Base-by-base conservation (phyloP, 2,797 vertebrate genomes). In the Rhinatrema bivittatum region DNA sequence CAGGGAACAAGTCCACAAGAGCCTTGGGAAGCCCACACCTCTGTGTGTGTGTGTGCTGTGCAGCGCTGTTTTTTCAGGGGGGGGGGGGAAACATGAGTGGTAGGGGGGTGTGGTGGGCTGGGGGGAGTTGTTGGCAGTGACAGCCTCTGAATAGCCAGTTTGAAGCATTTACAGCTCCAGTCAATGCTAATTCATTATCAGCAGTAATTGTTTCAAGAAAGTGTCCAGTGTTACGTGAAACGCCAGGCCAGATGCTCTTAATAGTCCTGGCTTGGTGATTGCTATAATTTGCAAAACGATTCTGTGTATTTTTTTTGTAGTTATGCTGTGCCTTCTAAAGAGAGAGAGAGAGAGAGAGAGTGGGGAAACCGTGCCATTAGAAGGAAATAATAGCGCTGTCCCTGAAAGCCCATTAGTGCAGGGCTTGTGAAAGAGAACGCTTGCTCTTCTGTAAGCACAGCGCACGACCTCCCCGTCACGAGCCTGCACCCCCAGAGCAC, bases 321-420 rank as follows among this genome's bases (percentile, higher is more conserved):
- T 56, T 61, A 61, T 53, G 55, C 58, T 64, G 62, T 59, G 73
- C 59, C 51, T 70, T 74, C 68, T 63, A 63, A 62, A 62, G 57
- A 56, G 47, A 66, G 52, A 51, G 39, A n/a, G n/a, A n/a, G n/a
- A n/a, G n/a, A n/a, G n/a, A n/a, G n/a, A 52, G 46, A 40, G 9
- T 32, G 32, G 18, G 16, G 39, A 61, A 55, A 56, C 46, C 54
- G 77, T 57, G 27, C 82, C 81, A 90, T 90, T 91, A 88, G 78
- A 76, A 81, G 79, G 72, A 91, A 91, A 91, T 91, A 84, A 91
- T 87, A 85, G 81, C 63, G 76, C 81, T 85, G 82, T 85, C 79
- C 76, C 86, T 83, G 85, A 85, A 91, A 88, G 81, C 86, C 85
- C 81, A 90, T 90, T 91, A 89, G 81, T 72, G 65, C 74, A 51